These are phyloP conservation scores for Girardinichthys multiradiatus DNA, from an alignment of 2,113 vertebrate genomes.

Conservation along the genomic window DNA sequence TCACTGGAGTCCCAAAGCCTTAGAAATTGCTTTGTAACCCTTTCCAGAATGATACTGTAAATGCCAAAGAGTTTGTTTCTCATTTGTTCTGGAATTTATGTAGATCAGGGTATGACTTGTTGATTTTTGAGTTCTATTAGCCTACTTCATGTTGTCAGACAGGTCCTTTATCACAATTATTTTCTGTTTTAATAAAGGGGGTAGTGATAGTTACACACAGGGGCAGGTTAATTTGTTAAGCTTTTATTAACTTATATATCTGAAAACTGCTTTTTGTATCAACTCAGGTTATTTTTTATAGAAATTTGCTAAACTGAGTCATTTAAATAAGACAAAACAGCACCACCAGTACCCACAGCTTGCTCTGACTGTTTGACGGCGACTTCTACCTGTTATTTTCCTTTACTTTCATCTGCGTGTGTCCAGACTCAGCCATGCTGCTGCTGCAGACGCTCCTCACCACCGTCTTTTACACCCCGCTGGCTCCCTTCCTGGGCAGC, in stretches of 20 bases:
- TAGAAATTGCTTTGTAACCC: too few relatives aligned
- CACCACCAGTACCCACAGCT: background rate
- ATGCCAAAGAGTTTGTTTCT: too few relatives aligned
- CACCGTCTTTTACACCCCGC: constrained; percentile 90
- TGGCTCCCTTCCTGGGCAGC: constrained; percentile 96
- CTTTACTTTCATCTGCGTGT: constrained; percentile 47
- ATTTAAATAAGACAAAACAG: background rate
- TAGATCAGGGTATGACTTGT: too few relatives aligned
- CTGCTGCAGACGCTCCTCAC: constrained; percentile 91
- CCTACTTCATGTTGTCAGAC: too few relatives aligned
- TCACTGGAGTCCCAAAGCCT: too few relatives aligned
- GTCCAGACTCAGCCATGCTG: constrained; percentile 94
- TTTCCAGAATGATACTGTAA: too few relatives aligned
- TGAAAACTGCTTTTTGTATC: background rate
- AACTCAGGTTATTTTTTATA: background rate
- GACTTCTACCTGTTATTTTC: constrained; percentile 4
- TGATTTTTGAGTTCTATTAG: too few relatives aligned
- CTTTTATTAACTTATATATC: background rate
- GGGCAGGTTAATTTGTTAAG: too few relatives aligned
- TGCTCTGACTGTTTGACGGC: background rate
- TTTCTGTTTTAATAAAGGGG: too few relatives aligned
- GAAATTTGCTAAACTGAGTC: background rate
- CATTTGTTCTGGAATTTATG: too few relatives aligned
- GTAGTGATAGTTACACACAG: too few relatives aligned
- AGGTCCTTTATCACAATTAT: too few relatives aligned